Evolutionary conservation across 2,888 invertebrate genomes (phyloP), one percentile per base, ranked within the genome.

Genomic region (Troides helena): DNA sequence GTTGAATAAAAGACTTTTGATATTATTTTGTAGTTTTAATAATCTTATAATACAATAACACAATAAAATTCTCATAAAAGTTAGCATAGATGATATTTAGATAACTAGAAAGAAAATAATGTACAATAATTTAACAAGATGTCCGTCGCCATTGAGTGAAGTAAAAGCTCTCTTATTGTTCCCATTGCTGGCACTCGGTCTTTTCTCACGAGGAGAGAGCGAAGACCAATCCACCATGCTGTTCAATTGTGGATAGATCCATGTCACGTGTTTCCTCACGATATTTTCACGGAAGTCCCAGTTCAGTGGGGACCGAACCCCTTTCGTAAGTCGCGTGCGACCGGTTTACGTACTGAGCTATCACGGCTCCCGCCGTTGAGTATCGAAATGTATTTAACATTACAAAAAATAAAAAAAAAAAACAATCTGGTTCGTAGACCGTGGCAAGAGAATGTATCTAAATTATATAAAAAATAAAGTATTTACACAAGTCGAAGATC

Each of bases 1-100:
- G 2, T 43, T 30, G n/a, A 75, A 71, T 74, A 65, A 77, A 77
- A 68, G 69, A 63, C 39, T 6, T 17, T 50, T n/a, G 39, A 30
- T 50, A 70, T 66, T 50, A 69, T 71, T 72, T 66, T 59, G 72
- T 68, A 73, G 60, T 66, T 71, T 72, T 72, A 73, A 72, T 78
- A 81, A 82, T 82, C 78, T 75, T 82, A 82, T 80, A 78, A 50
- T 80, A 81, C 78, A 84, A 81, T 84, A 84, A 80, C 81, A 81
- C 81, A 78, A 72, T 74, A 73, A 62, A 57, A 71, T 70, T 39
- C 73, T 68, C 57, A 62, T 63, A 30, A 70, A 72, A 67, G 68
- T 69, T 74, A 71, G 68, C 57, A 69, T 69, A 74, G 70, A 73
- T 74, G 68, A 69, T 72, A 67, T 65, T 74, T 73, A 74, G 67